These are phyloP conservation scores for Drosophila kohkoa DNA, from an alignment of 1,140 invertebrate species.

Conservation along the genomic window DNA sequence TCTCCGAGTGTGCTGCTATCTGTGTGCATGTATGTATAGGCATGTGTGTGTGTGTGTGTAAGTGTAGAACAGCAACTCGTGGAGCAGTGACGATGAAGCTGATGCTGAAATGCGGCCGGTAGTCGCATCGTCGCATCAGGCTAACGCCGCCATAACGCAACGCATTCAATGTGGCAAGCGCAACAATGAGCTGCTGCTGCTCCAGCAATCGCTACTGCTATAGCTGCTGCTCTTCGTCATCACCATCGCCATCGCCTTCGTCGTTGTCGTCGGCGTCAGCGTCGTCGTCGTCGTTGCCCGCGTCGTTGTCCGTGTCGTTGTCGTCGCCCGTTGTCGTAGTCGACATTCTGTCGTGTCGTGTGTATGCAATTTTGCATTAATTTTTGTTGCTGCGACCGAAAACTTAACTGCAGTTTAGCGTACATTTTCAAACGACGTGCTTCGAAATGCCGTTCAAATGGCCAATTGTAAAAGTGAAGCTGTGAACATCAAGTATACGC, in stretches of 20 bases:
- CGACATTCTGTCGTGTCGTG: constrained; percentile 64
- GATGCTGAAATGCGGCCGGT: constrained; percentile 77
- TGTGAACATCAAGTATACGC: constrained; percentile 53
- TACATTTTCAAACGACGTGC: constrained; percentile 58
- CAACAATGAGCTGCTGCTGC: constrained; percentile 76
- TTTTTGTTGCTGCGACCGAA: constrained; percentile 69
- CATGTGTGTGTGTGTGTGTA: constrained; percentile 20
- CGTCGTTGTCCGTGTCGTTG: constrained; percentile 21
- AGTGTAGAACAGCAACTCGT: constrained; percentile 28
- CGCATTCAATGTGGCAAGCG: constrained; percentile 83
- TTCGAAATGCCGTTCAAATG: constrained; percentile 53
- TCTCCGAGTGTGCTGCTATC: constrained; percentile 44
- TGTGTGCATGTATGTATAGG: not conserved
- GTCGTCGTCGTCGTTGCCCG: constrained; percentile 18
- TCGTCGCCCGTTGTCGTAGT: constrained; percentile 18
- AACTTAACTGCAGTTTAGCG: constrained; percentile 74
- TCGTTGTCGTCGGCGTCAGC: constrained; percentile 14
- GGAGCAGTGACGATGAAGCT: constrained; percentile 45
- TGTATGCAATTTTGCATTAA: constrained; percentile 81
- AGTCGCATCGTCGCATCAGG: constrained; percentile 80
- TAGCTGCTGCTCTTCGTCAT: constrained; percentile 24
- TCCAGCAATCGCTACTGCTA: constrained; percentile 31
- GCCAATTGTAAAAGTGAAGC: constrained; percentile 37
- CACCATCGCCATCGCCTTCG: constrained; percentile 15
- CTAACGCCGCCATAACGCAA: constrained; percentile 82